These are phyloP conservation scores for Psix sp. DNA, from an alignment of 1,140 invertebrate species.

Conservation along the genomic window DNA sequence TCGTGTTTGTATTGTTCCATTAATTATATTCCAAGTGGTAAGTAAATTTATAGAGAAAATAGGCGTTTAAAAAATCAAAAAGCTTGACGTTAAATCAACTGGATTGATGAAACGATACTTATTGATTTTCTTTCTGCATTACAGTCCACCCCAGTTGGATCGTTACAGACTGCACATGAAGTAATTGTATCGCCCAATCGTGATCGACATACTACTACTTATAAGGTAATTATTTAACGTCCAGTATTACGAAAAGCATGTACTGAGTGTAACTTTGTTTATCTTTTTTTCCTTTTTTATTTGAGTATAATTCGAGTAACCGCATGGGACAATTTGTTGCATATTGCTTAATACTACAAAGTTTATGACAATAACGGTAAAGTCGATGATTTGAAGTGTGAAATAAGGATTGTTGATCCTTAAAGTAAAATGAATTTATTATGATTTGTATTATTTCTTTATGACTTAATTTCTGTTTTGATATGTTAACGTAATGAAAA, in stretches of 20 bases:
- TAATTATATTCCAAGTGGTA: conserved; percentile 18
- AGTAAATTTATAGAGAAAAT: conserved; percentile 29
- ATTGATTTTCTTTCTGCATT: conserved; percentile 69
- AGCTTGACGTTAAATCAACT: conserved; percentile 11
- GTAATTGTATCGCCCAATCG: conserved; percentile 92
- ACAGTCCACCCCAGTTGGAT: conserved; percentile 94
- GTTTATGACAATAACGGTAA: too few species aligned
- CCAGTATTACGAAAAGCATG: conserved; percentile 60
- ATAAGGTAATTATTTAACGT: conserved; percentile 82
- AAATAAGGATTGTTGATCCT: neutral
- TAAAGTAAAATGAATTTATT: neutral
- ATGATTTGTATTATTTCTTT: neutral
- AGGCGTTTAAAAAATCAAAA: conserved; percentile 23
- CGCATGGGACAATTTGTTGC: conserved; percentile 66
- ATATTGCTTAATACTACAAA: conserved; percentile 33
- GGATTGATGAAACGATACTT: conserved; percentile 3
- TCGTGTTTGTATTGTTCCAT: conserved; percentile 11
- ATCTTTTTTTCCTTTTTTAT: conserved; percentile 12
- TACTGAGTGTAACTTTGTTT: conserved; percentile 55
- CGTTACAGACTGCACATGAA: conserved; percentile 92
- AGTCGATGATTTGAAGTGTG: too few species aligned
- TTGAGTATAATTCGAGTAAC: conserved; percentile 63
- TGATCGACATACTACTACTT: conserved; percentile 86
- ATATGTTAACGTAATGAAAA: too few species aligned
- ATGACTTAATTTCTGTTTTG: neutral